Percentiles rank a stretch among this genome's conserved stretches.
phyloP scores from a whole-genome alignment of 2,113 vertebrate species.

The Tachysurus vachellii region DNA sequence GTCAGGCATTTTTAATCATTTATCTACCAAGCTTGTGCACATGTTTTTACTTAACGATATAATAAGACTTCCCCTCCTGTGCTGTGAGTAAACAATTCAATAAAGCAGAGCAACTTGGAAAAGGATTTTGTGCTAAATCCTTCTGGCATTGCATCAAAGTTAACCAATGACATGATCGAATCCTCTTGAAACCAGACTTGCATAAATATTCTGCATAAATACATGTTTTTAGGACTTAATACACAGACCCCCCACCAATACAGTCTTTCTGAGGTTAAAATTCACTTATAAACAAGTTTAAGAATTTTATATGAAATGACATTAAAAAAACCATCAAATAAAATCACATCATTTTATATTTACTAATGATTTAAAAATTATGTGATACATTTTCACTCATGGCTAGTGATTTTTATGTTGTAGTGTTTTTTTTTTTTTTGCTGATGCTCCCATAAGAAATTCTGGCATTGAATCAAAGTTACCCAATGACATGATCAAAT shows the following conservation, averaged over 20 bases:
- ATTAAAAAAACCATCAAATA: too few species aligned
- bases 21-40: constrained; percentile 30
- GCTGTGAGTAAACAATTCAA: constrained; percentile 52
- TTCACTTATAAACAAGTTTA: too few species aligned
- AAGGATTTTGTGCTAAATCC: constrained; percentile 37
- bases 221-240: not conserved
- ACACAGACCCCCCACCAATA: constrained; percentile 13
- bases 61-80: constrained; percentile 49
- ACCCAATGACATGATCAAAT: constrained; percentile 28
- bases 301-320: too few species aligned
- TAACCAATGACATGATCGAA: constrained; percentile 25
- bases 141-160: constrained; percentile 34
- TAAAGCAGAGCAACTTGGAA: constrained; percentile 54
- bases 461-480: constrained; percentile 31
- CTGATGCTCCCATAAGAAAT: not conserved
- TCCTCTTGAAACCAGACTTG: not conserved
- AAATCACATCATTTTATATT: too few species aligned
- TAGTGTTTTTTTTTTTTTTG: too few species aligned
- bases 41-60: constrained; percentile 50
- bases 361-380: too few species aligned
- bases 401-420: too few species aligned
- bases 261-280: not conserved
- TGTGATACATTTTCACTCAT: too few species aligned
- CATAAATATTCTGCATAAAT: not conserved
- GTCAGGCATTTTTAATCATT: constrained; percentile 41